Evolutionary conservation across 2,888 invertebrate species (phyloP), one percentile per base, ranked within the genome.

Genomic region (Meteorus cinctellus): DNA sequence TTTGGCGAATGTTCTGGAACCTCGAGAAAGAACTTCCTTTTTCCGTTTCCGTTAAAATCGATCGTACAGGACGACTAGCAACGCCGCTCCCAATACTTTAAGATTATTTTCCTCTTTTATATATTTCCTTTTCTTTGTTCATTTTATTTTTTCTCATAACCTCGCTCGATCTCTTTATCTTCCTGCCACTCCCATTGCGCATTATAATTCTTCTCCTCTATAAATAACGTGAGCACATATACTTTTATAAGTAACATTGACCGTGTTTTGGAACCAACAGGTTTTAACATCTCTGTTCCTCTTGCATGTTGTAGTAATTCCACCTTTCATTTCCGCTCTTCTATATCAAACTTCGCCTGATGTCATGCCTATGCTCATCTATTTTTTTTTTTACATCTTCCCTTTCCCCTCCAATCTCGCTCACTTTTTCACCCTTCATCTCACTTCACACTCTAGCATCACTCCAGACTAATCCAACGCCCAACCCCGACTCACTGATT

Each of bases 261-360:
- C 31, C 51, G 51, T 67, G 77, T 79, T 78, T 51, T 77, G 19
- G 79, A 80, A 77, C 75, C 79, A 81, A 81, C 81, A 82, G 81
- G 81, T 82, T 80, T 78, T 55, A 76, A 73, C 48, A 65, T 76
- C 71, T 75, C 75, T 29, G 45, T 75, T 70, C 19, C 70, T 65
- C 74, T 70, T 55, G 41, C 45, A 66, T 62, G 62, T 65, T 76
- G 69, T 5, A 51, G 60, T 63, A 75, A 55, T 78, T 78, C 72
- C 45, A 45, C 45, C 27, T 27, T 72, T 55, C 24, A 34, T 63
- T 63, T 10, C 14, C 41, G 65, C 51, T 24, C 29, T 62, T 51
- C 67, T 55, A 55, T 55, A 24, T 55, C n/a, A 2, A 19, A 19
- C 19, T 19, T 55, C 19, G 4, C 4, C n/a, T 19, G 55, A 55